Conservation (phyloP, 2,888 invertebrate genomes). For the Frankliniella fusca region DNA sequence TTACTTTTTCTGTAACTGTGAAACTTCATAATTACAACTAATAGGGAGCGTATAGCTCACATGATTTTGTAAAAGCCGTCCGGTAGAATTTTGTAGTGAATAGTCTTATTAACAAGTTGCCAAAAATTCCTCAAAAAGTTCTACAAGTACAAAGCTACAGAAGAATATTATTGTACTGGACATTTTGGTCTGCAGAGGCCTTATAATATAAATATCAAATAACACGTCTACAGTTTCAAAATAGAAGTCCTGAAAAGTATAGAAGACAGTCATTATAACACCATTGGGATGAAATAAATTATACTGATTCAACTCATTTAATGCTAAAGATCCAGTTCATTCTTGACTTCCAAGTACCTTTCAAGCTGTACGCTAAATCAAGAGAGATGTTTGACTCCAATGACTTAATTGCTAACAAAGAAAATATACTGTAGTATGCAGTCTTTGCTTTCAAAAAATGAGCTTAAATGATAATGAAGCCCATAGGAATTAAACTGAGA, state of each 20-base stretch:
- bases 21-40: not conserved
- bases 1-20: not conserved
- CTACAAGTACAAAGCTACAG: not conserved
- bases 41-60: not conserved
- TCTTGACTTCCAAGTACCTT: not conserved
- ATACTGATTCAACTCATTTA: not conserved
- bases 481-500: not conserved
- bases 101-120: not conserved
- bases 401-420: not conserved
- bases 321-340: not conserved
- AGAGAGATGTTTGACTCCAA: not conserved
- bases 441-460: not conserved
- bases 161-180: constrained; percentile 14
- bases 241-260: not conserved
- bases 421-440: not conserved
- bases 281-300: not conserved
- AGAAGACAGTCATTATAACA: not conserved
- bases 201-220: not conserved
- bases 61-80: not conserved
- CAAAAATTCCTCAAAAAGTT: too few relatives aligned
- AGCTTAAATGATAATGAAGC: not conserved
- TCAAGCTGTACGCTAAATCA: not conserved
- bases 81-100: not conserved
- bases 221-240: not conserved
- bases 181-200: constrained; percentile 12